Base-by-base conservation (phyloP, 2,797 vertebrate species). In the Crenuchus spilurus region DNA sequence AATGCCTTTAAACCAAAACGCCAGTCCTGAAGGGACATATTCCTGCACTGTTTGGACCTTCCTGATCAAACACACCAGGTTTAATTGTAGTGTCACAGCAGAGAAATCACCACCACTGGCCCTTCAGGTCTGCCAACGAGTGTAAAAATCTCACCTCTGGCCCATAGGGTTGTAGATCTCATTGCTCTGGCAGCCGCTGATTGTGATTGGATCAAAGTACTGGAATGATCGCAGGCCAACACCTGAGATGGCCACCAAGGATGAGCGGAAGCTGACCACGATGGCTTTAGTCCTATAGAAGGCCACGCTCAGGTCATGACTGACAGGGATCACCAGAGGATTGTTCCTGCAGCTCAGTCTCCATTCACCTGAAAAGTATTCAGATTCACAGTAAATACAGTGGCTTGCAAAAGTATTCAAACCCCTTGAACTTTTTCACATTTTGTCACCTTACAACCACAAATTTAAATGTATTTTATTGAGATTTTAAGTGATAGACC, bases 151-250 rank as follows among this genome's bases (percentile, higher is more conserved):
- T 92, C 88, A 95, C 94, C 94, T 95, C 91, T 95, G 92, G 80
- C 94, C 92, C 0, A 88, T 87, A 0, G 91, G 91, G 88, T 92
- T 95, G 87, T 95, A 95, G 84, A 94, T 94, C 92, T 95, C 93
- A 84, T 94, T 94, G 86, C 89, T 92, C 88, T 94, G 93, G 87
- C 94, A 95, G 89, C 92, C 94, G 86, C 92, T 95, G 88, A 95
- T 96, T 74, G 96, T 96, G 91, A 99, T 95, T 72, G 96, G 97
- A 92, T 99, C 97, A 88, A 99, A 99, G 90, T 95, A 97, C 89
- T 98, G 95, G 91, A 99, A 99, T 84, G 97, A 98, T 82, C 97
- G 96, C 82, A 99, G 88, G 86, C 95, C 97, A 75, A 99, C 94
- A 71, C 97, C 97, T 0, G 97, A 99, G 92, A 99, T 95, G 87